Percentiles rank a stretch among this genome's conserved stretches.
phyloP scores from a whole-genome alignment of 2,888 invertebrate genomes.

The Xylocampa areola region DNA sequence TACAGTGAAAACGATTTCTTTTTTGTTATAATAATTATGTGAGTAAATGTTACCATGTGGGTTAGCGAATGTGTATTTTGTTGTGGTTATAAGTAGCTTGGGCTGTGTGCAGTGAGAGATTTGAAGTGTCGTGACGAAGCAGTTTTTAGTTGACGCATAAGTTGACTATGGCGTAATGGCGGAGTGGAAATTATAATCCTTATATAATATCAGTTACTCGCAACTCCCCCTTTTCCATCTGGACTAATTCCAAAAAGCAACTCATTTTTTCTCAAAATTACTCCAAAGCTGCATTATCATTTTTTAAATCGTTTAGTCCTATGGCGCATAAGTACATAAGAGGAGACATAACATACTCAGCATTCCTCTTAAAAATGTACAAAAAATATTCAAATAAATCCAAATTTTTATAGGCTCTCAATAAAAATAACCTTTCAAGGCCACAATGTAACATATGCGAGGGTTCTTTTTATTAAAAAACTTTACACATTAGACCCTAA shows the following conservation, averaged over 20 bases:
- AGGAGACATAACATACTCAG: neutral
- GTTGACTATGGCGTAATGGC: no score
- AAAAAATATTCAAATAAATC: slow-evolving; percentile 25
- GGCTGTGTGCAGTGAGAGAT: neutral
- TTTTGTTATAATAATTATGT: slow-evolving; percentile 43
- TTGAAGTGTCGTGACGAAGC: neutral
- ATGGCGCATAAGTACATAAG: neutral
- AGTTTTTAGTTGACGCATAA: neutral
- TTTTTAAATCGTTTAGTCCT: no score
- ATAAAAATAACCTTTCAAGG: slow-evolving; percentile 20
- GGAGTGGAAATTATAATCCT: no score
- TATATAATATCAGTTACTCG: no score
- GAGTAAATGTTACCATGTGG: slow-evolving; percentile 36
- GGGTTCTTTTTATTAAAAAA: slow-evolving; percentile 32
- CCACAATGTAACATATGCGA: slow-evolving; percentile 1
- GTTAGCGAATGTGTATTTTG: slow-evolving; percentile 7
- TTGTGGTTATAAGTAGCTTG: slow-evolving; percentile 2
- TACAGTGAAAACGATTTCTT: slow-evolving; percentile 47
- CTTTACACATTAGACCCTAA: slow-evolving; percentile 64
- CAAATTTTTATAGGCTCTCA: slow-evolving; percentile 26
- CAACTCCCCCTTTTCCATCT: no score
- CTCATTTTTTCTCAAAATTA: no score
- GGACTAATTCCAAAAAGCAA: no score
- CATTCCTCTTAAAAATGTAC: neutral
- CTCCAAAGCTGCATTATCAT: no score